phyloP scores from a whole-genome alignment of 2,888 invertebrate species.

The Aproaerema taeniolella region DNA sequence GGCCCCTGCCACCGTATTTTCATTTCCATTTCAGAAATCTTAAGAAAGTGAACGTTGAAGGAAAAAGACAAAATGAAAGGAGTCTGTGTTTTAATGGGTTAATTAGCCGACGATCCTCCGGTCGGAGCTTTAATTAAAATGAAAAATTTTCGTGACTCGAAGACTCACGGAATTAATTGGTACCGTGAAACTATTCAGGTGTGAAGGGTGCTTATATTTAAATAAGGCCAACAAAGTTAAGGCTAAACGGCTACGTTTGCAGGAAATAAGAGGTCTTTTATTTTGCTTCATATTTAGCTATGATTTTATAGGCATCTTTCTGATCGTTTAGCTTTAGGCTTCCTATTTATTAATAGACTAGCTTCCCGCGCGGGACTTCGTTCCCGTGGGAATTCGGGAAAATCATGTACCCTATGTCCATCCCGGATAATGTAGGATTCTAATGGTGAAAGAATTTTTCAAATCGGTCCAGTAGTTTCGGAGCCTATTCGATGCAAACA shows the following conservation, averaged over 20 bases:
- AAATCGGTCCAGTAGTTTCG: too few species aligned
- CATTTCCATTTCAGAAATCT: slow-evolving; percentile 58
- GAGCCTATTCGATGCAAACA: too few species aligned
- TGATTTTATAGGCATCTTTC: too few species aligned
- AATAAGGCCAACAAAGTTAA: slow-evolving; percentile 44
- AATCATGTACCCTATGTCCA: too few species aligned
- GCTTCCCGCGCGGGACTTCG: too few species aligned
- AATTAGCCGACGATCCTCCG: slow-evolving; percentile 72
- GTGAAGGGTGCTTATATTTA: too few species aligned
- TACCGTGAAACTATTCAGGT: slow-evolving; percentile 70
- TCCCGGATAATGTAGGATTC: too few species aligned
- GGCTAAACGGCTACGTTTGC: not conserved
- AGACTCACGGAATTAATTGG: slow-evolving; percentile 67
- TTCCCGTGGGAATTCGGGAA: too few species aligned
- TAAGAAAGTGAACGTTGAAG: slow-evolving; percentile 62
- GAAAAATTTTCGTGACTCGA: slow-evolving; percentile 75
- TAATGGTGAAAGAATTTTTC: too few species aligned
- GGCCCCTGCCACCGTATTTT: slow-evolving; percentile 19
- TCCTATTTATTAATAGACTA: too few species aligned
- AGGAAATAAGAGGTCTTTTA: not conserved
- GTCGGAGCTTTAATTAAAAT: slow-evolving; percentile 73
- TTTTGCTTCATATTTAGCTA: too few species aligned
- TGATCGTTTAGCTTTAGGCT: too few species aligned
- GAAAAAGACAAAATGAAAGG: slow-evolving; percentile 63
- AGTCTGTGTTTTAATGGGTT: slow-evolving; percentile 75